Base-by-base conservation (phyloP, 2,113 vertebrate genomes). In the Anguilla rostrata region DNA sequence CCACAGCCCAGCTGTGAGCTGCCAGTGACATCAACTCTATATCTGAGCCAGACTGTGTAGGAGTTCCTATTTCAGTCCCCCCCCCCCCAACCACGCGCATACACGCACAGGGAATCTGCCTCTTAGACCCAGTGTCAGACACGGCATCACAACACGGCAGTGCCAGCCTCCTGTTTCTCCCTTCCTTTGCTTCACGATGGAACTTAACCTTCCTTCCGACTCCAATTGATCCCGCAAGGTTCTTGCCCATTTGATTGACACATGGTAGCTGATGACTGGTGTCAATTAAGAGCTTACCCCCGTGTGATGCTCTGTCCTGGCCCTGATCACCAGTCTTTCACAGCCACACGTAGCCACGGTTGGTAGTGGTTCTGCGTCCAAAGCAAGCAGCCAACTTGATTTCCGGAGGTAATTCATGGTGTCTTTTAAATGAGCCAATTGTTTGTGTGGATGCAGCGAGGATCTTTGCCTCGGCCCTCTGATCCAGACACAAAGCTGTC, bases 31-130 rank as follows among this genome's bases (percentile, higher is more conserved):
- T 94, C 93, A 91, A 89, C 89, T 93, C 87, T 90, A 89, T 91
- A 90, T 93, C 85, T 39, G 90, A 93, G 93, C 92, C 94, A 95
- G 94, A 94, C 93, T 94, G 92, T 91, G 94, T 93, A 87, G 93
- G 94, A 91, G 94, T 29, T 86, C 78, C 92, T 95, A 94, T 95
- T 94, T 93, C 91, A 92, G 93, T 92, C 91, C 85, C 78, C 89
- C 89, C 90, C 8, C 57, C 11, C 18, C 12, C 57, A 18, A 3
- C 0, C 57, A 14, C 57, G 15, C 57, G 15, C 15, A 9, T 9
- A 60, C 57, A 15, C 57, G 7, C 60, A 53, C n/a, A 29, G 43
- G 29, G 71, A 0, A 34, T 53, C 43, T 82, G 9, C 46, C 41
- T 22, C 26, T 49, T 49, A 56, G 16, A n/a, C 46, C 22, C 16